A percentile compares a stretch with the other conserved stretches of the same genome.
Evolutionary conservation across 2,113 vertebrate species (phyloP).

Genomic region (Aspidoscelis tigris): DNA sequence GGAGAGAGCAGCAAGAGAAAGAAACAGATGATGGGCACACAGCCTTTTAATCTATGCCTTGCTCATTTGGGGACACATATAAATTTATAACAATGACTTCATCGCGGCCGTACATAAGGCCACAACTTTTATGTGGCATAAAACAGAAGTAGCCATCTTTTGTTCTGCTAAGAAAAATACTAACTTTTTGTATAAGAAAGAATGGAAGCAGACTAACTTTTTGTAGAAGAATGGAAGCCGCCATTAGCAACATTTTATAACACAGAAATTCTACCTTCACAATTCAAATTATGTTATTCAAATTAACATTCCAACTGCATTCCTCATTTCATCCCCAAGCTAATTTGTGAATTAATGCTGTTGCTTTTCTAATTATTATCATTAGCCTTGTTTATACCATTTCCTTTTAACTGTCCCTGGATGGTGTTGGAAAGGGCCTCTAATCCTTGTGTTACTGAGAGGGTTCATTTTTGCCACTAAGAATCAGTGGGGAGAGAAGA

Average conservation of each 20-base stretch:
- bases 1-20: conserved; percentile 67
- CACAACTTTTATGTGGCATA: background rate
- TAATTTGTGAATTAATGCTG: too few relatives aligned
- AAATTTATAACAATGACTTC: conserved; percentile 1
- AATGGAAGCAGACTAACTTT: background rate
- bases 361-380: too few relatives aligned
- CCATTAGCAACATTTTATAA: background rate
- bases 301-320: background rate
- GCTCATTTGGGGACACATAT: conserved; percentile 8
- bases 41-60: conserved; percentile 47
- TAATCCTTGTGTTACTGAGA: too few relatives aligned
- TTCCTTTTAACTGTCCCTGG: too few relatives aligned
- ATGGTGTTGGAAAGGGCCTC: too few relatives aligned
- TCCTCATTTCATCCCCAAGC: background rate
- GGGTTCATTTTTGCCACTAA: too few relatives aligned
- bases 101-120: background rate
- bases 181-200: background rate
- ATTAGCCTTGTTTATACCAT: too few relatives aligned
- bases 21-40: conserved; percentile 53
- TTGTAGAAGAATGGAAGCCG: background rate
- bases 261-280: background rate
- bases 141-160: background rate
- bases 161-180: background rate
- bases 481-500: too few relatives aligned
- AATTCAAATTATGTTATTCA: background rate